Percentiles rank a stretch among this genome's conserved stretches.
Evolutionary conservation across 1,140 invertebrate species (phyloP).

Genomic region (Bombus ignitus): DNA sequence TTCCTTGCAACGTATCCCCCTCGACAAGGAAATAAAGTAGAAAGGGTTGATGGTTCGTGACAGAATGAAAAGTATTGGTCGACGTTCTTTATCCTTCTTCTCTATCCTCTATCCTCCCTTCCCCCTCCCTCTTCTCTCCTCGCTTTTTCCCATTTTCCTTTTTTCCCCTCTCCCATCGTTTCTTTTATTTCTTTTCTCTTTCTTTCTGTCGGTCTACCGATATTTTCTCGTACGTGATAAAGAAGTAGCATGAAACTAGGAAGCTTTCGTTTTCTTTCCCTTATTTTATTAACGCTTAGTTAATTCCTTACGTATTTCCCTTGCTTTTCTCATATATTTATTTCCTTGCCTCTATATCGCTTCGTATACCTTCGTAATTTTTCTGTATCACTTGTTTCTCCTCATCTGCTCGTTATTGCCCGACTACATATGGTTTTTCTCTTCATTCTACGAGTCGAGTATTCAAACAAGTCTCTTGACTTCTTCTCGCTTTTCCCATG

Average conservation of each 20-base stretch:
- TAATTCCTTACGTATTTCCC: constrained; percentile 27
- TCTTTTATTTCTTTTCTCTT: background rate
- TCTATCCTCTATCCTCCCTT: background rate
- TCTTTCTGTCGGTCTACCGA: background rate
- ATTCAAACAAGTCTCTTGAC: background rate
- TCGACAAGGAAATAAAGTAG: constrained; percentile 37
- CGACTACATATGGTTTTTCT: background rate
- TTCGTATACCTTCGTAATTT: background rate
- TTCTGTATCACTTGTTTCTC: constrained; percentile 2
- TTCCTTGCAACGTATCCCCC: constrained; percentile 52
- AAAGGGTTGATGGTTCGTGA: constrained; percentile 39
- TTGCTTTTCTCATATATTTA: background rate
- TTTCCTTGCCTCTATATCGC: background rate
- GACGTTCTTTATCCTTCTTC: constrained; percentile 8
- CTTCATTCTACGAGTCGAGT: background rate
- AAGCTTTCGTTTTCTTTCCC: constrained; percentile 49
- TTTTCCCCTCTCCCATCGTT: background rate
- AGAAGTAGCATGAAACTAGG: constrained; percentile 21
- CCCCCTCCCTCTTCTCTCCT: constrained; percentile 4
- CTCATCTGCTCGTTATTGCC: constrained; percentile 15
- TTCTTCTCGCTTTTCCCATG: background rate
- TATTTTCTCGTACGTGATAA: constrained; percentile 71
- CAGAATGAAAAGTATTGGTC: constrained; percentile 56
- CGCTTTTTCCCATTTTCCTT: constrained; percentile 67
- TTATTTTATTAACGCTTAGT: constrained; percentile 37